phyloP scores from a whole-genome alignment of 2,888 invertebrate genomes.

The Meghimatium bilineatum region DNA sequence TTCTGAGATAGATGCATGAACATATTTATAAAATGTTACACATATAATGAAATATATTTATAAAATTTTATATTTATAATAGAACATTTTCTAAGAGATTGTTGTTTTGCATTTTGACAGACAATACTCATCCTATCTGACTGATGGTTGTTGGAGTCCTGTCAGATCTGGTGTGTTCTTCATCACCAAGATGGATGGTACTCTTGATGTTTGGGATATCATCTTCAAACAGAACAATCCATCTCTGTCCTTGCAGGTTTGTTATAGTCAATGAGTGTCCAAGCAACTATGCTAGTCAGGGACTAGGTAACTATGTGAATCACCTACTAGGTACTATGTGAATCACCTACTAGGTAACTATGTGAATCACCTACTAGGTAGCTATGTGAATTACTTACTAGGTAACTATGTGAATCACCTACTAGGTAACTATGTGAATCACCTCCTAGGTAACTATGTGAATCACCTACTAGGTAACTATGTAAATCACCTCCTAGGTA shows the following conservation, averaged over 20 bases:
- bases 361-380: not conserved
- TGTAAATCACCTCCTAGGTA: too few species aligned
- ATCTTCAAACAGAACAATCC: conserved; percentile 89
- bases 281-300: not conserved
- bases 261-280: not conserved
- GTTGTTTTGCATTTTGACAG: conserved; percentile 57
- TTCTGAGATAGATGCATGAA: too few species aligned
- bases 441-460: not conserved
- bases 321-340: not conserved
- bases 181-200: conserved; percentile 90
- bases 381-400: not conserved
- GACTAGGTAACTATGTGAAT: not conserved
- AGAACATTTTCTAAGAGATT: not conserved
- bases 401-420: not conserved
- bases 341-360: too few species aligned
- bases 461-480: too few species aligned
- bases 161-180: conserved; percentile 91
- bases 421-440: not conserved
- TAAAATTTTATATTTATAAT: not conserved
- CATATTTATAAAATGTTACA: too few species aligned
- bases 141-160: conserved; percentile 92
- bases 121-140: conserved; percentile 79
- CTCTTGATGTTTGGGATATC: conserved; percentile 93
- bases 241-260: conserved; percentile 85
- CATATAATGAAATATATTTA: too few species aligned